Conservation (phyloP, 2,113 vertebrate genomes). For the Seriola aureovittata region DNA sequence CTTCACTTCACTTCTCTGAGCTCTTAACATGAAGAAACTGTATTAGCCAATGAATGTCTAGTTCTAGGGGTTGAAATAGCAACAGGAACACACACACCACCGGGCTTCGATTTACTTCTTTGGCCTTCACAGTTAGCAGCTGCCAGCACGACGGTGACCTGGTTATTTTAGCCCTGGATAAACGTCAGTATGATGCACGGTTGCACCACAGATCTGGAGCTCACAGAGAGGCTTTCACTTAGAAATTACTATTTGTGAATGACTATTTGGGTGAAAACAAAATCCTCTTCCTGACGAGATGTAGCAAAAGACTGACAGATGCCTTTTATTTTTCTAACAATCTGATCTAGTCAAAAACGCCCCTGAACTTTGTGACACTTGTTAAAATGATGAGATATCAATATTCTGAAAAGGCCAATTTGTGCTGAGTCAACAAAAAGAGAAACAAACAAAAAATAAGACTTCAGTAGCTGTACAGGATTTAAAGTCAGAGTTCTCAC, state of each 20-base stretch:
- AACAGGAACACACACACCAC: background rate
- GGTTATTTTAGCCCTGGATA: slow-evolving; percentile 85
- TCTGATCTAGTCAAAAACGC: background rate
- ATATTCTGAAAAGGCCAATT: no score
- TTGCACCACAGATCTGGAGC: slow-evolving; percentile 75
- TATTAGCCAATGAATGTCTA: background rate
- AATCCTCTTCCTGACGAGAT: no score
- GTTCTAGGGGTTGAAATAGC: slow-evolving; percentile 34
- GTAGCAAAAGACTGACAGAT: no score
- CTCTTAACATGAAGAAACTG: slow-evolving; percentile 5
- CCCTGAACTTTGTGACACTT: background rate
- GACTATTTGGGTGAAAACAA: background rate
- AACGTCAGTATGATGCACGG: slow-evolving; percentile 81
- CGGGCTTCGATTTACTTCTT: slow-evolving; percentile 53
- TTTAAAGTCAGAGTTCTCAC: no score
- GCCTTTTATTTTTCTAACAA: background rate
- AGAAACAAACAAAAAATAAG: background rate
- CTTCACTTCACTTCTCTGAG: background rate
- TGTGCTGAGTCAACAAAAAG: background rate
- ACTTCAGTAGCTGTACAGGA: no score
- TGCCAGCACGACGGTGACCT: slow-evolving; percentile 48
- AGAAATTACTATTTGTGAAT: background rate
- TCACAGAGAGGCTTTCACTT: background rate
- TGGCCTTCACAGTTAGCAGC: slow-evolving; percentile 66
- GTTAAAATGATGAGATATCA: background rate